These are phyloP conservation scores for Scelioninae gen. 2 DNA, from an alignment of 2,888 invertebrate genomes.

Conservation along the genomic window DNA sequence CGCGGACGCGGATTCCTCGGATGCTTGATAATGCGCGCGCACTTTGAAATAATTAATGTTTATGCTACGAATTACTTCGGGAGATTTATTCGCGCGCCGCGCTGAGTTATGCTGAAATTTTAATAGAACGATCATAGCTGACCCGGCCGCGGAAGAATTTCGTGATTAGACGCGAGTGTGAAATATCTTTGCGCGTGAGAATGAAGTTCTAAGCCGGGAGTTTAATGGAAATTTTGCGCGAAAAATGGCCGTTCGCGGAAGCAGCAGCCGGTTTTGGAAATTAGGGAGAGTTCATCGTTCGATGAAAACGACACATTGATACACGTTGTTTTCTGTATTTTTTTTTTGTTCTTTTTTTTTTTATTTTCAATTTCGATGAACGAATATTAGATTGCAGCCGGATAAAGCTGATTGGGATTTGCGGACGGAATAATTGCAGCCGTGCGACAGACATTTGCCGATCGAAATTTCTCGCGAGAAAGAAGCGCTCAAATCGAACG, in stretches of 20 bases:
- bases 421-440: too few relatives aligned
- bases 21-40: conserved; percentile 52
- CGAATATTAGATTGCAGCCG: too few relatives aligned
- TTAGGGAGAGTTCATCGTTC: too few relatives aligned
- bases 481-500: too few relatives aligned
- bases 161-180: conserved; percentile 45
- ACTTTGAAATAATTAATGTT: conserved; percentile 58
- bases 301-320: too few relatives aligned
- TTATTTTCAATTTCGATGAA: too few relatives aligned
- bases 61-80: conserved; percentile 53
- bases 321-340: too few relatives aligned
- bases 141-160: conserved; percentile 42
- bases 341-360: too few relatives aligned
- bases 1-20: conserved; percentile 47
- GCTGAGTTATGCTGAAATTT: conserved; percentile 52
- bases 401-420: too few relatives aligned
- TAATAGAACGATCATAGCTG: conserved; percentile 53
- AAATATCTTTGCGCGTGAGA: conserved; percentile 41
- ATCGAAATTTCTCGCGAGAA: too few relatives aligned
- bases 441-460: too few relatives aligned
- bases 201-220: background rate
- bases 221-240: background rate
- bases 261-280: too few relatives aligned
- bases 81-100: conserved; percentile 41
- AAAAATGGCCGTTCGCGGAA: background rate